Conservation (phyloP, 2,797 vertebrate species). For the Malacoraja senta region DNA sequence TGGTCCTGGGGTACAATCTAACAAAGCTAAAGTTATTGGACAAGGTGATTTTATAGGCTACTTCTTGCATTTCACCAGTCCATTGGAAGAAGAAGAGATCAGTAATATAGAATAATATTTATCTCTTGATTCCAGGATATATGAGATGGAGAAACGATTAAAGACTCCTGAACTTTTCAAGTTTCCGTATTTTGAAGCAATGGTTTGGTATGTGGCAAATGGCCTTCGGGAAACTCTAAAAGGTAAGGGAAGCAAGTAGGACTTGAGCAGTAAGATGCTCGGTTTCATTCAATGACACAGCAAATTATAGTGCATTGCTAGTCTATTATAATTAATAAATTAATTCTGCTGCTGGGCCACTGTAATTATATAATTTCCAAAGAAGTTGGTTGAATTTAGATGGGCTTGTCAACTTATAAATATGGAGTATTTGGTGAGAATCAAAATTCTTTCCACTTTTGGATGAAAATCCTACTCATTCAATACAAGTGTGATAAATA, state of each 20-base stretch:
- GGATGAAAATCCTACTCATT: no score
- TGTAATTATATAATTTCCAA: not conserved
- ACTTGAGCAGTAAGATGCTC: no score
- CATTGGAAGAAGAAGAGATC: not conserved
- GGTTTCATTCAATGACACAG: not conserved
- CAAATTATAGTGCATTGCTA: not conserved
- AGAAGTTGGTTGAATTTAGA: not conserved
- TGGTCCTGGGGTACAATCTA: no score
- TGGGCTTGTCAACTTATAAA: not conserved
- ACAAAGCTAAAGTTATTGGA: not conserved
- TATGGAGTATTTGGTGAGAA: not conserved
- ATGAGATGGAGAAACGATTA: conserved; percentile 96
- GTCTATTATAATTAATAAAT: not conserved
- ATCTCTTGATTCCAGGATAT: conserved; percentile 71
- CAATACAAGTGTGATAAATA: no score
- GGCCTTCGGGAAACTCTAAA: conserved; percentile 91
- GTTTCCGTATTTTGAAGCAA: conserved; percentile 98
- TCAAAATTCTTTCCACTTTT: no score
- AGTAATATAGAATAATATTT: not conserved
- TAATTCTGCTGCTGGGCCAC: not conserved
- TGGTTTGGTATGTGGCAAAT: conserved; percentile 98
- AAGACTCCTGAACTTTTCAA: conserved; percentile 99
- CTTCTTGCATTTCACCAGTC: not conserved
- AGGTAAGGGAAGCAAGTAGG: conserved; percentile 61
- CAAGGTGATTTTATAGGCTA: not conserved